A percentile compares a stretch with the other conserved stretches of the same genome.
These are phyloP conservation scores for Pseudococcus longispinus DNA, from an alignment of 2,888 invertebrate species.

Conservation along the genomic window DNA sequence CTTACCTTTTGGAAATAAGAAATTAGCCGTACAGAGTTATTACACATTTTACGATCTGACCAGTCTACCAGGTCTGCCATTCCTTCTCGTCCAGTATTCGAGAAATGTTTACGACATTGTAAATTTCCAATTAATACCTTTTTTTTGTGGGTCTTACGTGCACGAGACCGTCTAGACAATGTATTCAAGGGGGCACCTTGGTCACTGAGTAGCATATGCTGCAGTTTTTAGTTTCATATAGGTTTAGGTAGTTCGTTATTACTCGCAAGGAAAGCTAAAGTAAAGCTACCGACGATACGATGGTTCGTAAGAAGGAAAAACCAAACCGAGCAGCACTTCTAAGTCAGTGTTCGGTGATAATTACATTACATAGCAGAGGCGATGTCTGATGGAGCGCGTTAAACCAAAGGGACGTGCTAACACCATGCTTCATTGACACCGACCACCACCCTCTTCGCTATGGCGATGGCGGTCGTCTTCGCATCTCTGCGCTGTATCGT, in stretches of 20 bases:
- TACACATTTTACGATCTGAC: not conserved
- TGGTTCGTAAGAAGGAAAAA: not conserved
- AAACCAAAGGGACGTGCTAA: slow-evolving; percentile 55
- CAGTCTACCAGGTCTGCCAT: not conserved
- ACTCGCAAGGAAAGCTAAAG: not conserved
- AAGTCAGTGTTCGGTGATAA: slow-evolving; percentile 9
- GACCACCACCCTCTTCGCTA: slow-evolving; percentile 16
- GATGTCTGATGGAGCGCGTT: slow-evolving; percentile 53
- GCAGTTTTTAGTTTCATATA: not conserved
- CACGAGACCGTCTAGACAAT: slow-evolving; percentile 1
- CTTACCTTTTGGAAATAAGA: not conserved
- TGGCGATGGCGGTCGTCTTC: not conserved
- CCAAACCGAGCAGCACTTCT: not conserved
- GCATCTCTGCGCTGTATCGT: not conserved
- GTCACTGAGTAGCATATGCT: not conserved
- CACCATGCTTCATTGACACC: slow-evolving; percentile 52
- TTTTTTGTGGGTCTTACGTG: not conserved
- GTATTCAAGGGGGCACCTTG: slow-evolving; percentile 8
- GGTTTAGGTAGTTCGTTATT: not conserved
- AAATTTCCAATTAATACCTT: slow-evolving; percentile 15
- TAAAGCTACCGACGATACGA: not conserved
- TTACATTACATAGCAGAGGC: slow-evolving; percentile 43
- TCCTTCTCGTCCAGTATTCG: not conserved
- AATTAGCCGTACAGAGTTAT: slow-evolving; percentile 13
- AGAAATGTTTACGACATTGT: slow-evolving; percentile 13